Evolutionary conservation across 2,113 vertebrate genomes (phyloP), one percentile per base, ranked within the genome.

Genomic region (Nyctibius bracteatus): DNA sequence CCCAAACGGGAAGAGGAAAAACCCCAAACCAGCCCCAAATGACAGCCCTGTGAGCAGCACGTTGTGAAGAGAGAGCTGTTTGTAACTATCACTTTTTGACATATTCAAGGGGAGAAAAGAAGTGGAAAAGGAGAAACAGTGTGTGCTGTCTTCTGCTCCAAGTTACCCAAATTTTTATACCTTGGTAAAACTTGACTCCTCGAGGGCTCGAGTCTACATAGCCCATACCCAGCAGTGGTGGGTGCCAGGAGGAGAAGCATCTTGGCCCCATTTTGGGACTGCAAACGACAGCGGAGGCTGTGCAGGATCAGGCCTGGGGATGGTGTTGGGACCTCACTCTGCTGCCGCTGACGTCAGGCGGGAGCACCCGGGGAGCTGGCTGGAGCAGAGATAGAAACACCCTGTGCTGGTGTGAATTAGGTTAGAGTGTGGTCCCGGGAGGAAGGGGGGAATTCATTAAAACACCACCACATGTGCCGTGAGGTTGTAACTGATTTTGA

Each of bases 61-160:
- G 0, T 28, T 6, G 66, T 35, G 77, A 10, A 25, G 37, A 39
- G 30, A 23, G 62, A 5, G 13, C 41, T 54, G 28, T 15, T 23
- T 19, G 35, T 7, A 5, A 30, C n/a, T 28, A 1, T 9, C 18
- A 4, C 8, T 24, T 44, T 37, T 12, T 23, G 16, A 15, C 17
- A 12, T 51, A 61, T 70, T 74, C 33, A 31, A 6, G 31, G 8
- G 0, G 0, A 2, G 12, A 8, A 6, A 22, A 28, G 8, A 24
- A 9, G 35, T 1, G 17, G 43, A 59, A 47, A 86, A 90, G 30
- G 44, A 73, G 54, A 51, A 25, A 28, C 18, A 10, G 10, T 0
- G 0, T 6, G 33, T 24, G 55, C 65, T 55, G n/a, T 30, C 20
- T 44, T 41, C 23, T 35, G 18, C 84, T 80, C 14, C 3, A n/a